These are phyloP conservation scores for Amyelois transitella DNA, from an alignment of 1,140 invertebrate genomes.

Conservation along the genomic window DNA sequence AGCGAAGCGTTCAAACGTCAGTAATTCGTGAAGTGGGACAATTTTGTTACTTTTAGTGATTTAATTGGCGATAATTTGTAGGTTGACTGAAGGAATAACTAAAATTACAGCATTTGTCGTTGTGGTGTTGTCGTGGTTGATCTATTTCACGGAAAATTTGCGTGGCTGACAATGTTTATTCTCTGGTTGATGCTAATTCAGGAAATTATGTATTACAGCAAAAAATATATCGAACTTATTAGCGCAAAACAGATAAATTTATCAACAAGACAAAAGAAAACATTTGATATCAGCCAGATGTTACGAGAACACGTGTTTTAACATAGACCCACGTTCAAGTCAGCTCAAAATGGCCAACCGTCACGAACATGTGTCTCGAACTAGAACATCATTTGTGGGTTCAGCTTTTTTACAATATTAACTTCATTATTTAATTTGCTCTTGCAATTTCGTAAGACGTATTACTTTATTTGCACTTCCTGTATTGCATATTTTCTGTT, in stretches of 20 bases:
- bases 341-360: not conserved
- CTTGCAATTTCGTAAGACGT: too few relatives aligned
- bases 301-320: constrained; percentile 32
- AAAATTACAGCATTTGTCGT: not conserved
- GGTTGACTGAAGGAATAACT: not conserved
- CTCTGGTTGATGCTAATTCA: not conserved
- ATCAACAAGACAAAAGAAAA: not conserved
- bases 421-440: too few relatives aligned
- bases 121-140: not conserved
- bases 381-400: not conserved
- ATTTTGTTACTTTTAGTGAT: not conserved
- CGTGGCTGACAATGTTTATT: not conserved
- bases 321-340: not conserved
- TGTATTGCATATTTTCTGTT: not conserved
- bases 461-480: not conserved
- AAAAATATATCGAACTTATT: too few relatives aligned
- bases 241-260: not conserved
- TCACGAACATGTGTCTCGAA: not conserved
- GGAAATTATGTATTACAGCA: too few relatives aligned
- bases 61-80: not conserved
- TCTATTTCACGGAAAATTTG: not conserved
- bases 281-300: constrained; percentile 21
- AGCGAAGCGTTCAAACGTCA: too few relatives aligned
- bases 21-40: not conserved
- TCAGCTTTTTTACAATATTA: too few relatives aligned